Evolutionary conservation across 2,888 invertebrate genomes (phyloP), one percentile per base, ranked within the genome.

Genomic region (Yponomeuta sedellus): DNA sequence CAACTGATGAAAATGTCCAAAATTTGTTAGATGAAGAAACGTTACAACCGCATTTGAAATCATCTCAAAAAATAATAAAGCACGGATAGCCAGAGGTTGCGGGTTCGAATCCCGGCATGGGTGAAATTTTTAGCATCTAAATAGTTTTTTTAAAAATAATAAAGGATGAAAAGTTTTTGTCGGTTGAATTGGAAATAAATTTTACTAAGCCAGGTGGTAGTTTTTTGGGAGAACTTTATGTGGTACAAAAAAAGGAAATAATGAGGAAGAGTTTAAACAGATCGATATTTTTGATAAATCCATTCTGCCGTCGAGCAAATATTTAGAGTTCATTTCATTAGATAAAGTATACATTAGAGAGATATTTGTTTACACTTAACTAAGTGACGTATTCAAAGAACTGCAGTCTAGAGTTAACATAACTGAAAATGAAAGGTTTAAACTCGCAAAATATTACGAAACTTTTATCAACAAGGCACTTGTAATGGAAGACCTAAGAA

Each of bases 231-330:
- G 68, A 74, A 68, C 66, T 68, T 59, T 64, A 61, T 69, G 72
- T 74, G 73, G 72, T 56, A 64, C 67, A 67, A 62, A 58, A 20
- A 67, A 44, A 67, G 52, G 58, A 1, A 65, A 64, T 65, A 67
- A 62, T 25, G 44, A 10, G 10, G 39, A 64, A 19, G 66, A 70
- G 0, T 34, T 70, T 0, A 74, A 73, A 66, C 70, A 78, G 72
- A 73, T 73, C 4, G 76, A 80, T 61, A 71, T 85, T 34, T 86
- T 86, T 68, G 70, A 79, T 1, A 86, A 86, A 69, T 70, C 75
- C n/a, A 77, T 77, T n/a, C 70, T 79, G 39, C 68, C 70, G 8
- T 68, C 67, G 2, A 72, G 75, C 19, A 66, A 75, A 72, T 73
- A 68, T 71, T 81, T n/a, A 72, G 44, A 52, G 3, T 52, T 52